Conservation (phyloP, 2,113 vertebrate genomes). For the Scophthalmus maximus region DNA sequence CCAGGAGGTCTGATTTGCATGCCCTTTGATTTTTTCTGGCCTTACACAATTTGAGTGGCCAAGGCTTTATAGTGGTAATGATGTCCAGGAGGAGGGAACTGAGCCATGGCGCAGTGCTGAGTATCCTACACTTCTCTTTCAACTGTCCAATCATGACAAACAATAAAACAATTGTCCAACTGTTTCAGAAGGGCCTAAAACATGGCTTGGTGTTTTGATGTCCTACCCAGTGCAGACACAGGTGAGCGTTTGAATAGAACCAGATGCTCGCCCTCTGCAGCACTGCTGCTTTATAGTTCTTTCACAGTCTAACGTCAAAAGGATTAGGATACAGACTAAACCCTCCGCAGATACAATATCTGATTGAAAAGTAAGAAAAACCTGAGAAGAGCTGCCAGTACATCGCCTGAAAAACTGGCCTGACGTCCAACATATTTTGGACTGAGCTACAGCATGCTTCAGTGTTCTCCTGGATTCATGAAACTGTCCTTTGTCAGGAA, state of each 20-base stretch:
- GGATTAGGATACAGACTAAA: conserved; percentile 28
- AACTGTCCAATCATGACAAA: conserved; percentile 58
- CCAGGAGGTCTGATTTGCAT: conserved; percentile 45
- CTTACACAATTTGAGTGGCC: conserved; percentile 27
- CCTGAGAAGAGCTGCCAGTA: conserved; percentile 12
- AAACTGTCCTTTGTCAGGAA: no score
- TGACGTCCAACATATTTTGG: conserved; percentile 27
- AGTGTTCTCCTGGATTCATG: conserved; percentile 17
- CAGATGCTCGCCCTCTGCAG: conserved; percentile 52
- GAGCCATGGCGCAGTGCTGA: conserved; percentile 29
- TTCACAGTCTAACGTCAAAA: conserved; percentile 50
- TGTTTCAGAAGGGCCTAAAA: conserved; percentile 39
- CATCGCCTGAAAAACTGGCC: conserved; percentile 18
- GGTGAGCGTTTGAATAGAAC: conserved; percentile 65
- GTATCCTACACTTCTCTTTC: conserved; percentile 53
- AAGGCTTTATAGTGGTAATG: conserved; percentile 75
- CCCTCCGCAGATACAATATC: conserved; percentile 35
- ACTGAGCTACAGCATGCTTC: not conserved
- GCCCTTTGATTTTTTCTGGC: conserved; percentile 49
- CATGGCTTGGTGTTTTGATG: conserved; percentile 48
- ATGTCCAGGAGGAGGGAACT: conserved; percentile 61
- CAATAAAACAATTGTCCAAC: conserved; percentile 55
- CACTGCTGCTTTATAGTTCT: conserved; percentile 29
- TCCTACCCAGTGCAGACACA: conserved; percentile 58
- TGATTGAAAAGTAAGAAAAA: conserved; percentile 24